phyloP scores from a whole-genome alignment of 2,113 vertebrate species.

The Tragelaphus strepsiceros region DNA sequence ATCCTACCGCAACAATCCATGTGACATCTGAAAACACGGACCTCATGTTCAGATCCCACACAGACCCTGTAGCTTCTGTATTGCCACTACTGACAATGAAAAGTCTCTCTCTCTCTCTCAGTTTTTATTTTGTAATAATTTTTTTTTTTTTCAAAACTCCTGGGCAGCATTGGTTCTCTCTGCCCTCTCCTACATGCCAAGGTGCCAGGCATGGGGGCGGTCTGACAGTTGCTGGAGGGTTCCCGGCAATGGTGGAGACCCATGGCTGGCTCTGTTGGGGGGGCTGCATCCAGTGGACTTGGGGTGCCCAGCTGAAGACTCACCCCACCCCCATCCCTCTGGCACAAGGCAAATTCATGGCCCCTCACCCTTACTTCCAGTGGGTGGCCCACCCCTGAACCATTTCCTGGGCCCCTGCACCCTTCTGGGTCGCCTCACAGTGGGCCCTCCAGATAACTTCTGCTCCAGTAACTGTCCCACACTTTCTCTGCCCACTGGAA shows the following conservation, averaged over 20 bases:
- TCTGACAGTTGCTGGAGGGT: background rate
- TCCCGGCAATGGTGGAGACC: background rate
- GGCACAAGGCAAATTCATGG: fast-evolving
- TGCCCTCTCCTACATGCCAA: background rate
- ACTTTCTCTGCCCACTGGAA: background rate
- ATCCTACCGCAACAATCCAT: background rate
- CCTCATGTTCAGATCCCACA: background rate
- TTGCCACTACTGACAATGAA: background rate
- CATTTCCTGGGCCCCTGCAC: background rate
- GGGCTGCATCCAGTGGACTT: fast-evolving
- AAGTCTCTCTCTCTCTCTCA: background rate
- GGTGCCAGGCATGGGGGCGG: background rate
- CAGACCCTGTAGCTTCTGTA: background rate
- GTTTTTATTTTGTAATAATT: background rate
- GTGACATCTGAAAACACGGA: background rate
- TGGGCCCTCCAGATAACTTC: background rate
- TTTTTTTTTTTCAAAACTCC: background rate
- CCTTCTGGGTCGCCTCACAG: background rate
- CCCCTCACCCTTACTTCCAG: background rate
- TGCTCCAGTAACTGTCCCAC: too few species aligned
- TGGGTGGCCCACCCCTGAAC: too few species aligned
- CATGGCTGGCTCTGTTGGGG: background rate
- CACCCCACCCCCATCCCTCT: background rate
- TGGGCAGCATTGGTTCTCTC: background rate
- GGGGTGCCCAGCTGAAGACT: background rate